phyloP scores from a whole-genome alignment of 2,888 invertebrate species.

The Hemistola chrysoprasaria region DNA sequence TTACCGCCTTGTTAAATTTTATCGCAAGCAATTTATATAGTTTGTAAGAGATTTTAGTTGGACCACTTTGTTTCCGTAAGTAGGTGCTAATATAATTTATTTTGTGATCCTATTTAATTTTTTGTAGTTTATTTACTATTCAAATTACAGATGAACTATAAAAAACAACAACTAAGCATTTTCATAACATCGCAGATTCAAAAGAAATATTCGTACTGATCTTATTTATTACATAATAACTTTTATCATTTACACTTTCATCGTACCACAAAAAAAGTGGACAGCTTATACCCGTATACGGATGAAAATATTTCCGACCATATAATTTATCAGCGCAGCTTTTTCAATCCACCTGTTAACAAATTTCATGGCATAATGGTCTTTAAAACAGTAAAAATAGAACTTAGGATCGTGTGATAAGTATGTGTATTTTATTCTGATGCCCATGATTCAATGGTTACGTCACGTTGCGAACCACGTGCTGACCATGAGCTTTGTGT shows the following conservation, averaged over 20 bases:
- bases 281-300: slow-evolving; percentile 25
- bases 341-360: slow-evolving; percentile 27
- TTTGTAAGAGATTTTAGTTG: too few species aligned
- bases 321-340: slow-evolving; percentile 22
- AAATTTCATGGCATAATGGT: slow-evolving; percentile 12
- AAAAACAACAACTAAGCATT: too few species aligned
- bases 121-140: too few species aligned
- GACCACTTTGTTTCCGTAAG: too few species aligned
- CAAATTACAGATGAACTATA: slow-evolving; percentile 1
- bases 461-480: slow-evolving; percentile 42
- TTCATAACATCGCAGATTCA: too few species aligned
- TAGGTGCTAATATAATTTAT: too few species aligned
- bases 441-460: slow-evolving; percentile 29
- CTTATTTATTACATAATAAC: slow-evolving; percentile 12
- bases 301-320: slow-evolving; percentile 22
- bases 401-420: slow-evolving; percentile 14
- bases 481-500: slow-evolving; percentile 36
- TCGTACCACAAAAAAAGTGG: slow-evolving; percentile 25
- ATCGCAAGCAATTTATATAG: slow-evolving; percentile 1
- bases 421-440: slow-evolving; percentile 22
- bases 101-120: too few species aligned
- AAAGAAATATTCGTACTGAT: background rate
- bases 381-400: slow-evolving; percentile 13
- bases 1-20: slow-evolving; percentile 9
- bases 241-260: slow-evolving; percentile 23